Percentiles rank a stretch among this genome's conserved stretches.
These are phyloP conservation scores for Prietella phreatophila DNA, from an alignment of 2,113 vertebrate species.

Conservation along the genomic window DNA sequence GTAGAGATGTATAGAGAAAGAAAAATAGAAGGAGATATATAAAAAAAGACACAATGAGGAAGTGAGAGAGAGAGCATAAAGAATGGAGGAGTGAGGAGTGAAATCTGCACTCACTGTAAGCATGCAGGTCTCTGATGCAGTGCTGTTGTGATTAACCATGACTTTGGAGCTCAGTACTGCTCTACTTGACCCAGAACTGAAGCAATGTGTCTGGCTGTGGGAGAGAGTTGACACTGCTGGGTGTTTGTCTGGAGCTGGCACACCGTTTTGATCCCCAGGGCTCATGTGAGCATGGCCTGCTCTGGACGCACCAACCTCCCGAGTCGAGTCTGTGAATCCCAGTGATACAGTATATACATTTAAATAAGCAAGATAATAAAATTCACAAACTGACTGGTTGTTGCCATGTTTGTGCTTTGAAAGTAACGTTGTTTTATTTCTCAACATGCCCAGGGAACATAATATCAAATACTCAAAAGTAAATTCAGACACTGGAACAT, in stretches of 20 bases:
- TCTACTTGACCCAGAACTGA: constrained; percentile 70
- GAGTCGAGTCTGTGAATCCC: constrained; percentile 62
- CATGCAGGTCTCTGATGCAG: constrained; percentile 62
- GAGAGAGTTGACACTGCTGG: constrained; percentile 60
- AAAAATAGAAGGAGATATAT: neutral
- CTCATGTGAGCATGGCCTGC: constrained; percentile 67
- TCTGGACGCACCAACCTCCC: constrained; percentile 72
- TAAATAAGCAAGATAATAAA: neutral
- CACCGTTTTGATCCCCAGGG: constrained; percentile 63
- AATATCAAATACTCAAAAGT: neutral
- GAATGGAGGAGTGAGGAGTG: neutral
- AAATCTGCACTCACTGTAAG: constrained; percentile 66
- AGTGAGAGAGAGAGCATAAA: neutral
- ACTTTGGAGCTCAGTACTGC: constrained; percentile 66
- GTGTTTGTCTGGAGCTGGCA: constrained; percentile 71
- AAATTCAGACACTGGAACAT: neutral
- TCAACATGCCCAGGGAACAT: neutral
- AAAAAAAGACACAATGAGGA: neutral
- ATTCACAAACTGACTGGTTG: neutral
- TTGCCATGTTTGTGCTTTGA: neutral
- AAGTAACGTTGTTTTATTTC: neutral
- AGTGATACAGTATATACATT: neutral
- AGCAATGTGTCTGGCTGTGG: constrained; percentile 69
- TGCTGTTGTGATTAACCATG: constrained; percentile 60
- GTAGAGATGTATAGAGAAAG: neutral